phyloP scores from a whole-genome alignment of 2,797 vertebrate species.

The Brachyalestes nurse region DNA sequence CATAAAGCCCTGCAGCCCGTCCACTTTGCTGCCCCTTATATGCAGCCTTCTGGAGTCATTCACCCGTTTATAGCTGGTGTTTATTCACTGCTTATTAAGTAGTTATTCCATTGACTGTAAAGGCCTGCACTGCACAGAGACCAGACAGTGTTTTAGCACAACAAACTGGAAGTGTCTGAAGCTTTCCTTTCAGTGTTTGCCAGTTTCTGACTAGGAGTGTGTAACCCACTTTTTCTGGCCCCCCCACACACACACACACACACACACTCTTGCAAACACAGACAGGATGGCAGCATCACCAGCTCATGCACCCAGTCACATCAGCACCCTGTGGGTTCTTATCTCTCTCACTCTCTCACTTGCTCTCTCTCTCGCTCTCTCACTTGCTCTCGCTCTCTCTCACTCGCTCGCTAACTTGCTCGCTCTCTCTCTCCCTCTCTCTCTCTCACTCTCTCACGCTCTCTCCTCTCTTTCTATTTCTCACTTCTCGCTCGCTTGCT shows the following conservation, averaged over 20 bases:
- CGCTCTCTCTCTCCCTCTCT: background rate
- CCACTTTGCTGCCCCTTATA: background rate
- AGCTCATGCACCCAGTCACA: conserved; percentile 28
- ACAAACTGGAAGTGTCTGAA: background rate
- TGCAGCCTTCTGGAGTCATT: background rate
- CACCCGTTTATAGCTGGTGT: background rate
- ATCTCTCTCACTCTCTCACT: background rate
- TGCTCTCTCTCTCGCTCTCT: background rate
- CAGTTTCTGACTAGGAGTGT: background rate
- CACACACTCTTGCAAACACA: background rate
- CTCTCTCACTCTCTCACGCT: too few relatives aligned
- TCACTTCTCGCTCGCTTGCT: background rate
- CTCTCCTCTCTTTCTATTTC: conserved; percentile 10
- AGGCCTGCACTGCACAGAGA: background rate
- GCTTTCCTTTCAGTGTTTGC: background rate
- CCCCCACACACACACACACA: background rate
- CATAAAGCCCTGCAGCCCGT: background rate
- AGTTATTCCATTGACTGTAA: background rate
- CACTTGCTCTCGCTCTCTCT: too few relatives aligned
- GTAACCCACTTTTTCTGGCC: background rate
- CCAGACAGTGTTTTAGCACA: background rate
- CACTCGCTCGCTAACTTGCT: too few relatives aligned
- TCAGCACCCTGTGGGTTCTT: background rate
- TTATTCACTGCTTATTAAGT: conserved; percentile 10
- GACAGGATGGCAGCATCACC: conserved; percentile 20